These are phyloP conservation scores for Romanogobio albipinnatus DNA, from an alignment of 2,113 vertebrate genomes.

Conservation along the genomic window DNA sequence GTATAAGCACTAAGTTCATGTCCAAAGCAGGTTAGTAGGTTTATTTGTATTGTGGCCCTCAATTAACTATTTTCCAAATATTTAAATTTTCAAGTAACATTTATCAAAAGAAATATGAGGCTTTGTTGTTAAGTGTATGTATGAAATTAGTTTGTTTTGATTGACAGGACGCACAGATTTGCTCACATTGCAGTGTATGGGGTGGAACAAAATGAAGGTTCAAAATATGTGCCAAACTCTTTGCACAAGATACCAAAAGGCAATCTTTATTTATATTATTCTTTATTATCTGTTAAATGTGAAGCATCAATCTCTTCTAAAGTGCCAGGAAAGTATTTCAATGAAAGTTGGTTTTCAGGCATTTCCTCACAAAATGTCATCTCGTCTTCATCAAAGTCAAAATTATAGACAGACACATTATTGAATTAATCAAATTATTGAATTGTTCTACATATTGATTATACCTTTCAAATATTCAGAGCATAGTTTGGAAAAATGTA, in stretches of 20 bases:
- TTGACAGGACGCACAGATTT: constrained; percentile 4
- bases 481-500: neutral
- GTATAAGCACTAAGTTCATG: constrained; percentile 30
- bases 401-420: neutral
- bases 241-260: constrained; percentile 1
- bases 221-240: neutral
- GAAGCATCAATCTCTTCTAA: neutral
- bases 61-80: neutral
- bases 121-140: neutral
- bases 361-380: constrained; percentile 2
- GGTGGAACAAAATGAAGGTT: constrained; percentile 22
- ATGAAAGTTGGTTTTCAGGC: neutral
- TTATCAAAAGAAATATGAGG: neutral
- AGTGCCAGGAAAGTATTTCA: neutral
- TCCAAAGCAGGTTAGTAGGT: constrained; percentile 23
- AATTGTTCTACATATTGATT: neutral
- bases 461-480: neutral
- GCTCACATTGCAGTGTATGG: constrained; percentile 13
- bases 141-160: neutral
- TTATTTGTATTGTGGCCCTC: neutral
- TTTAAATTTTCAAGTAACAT: neutral
- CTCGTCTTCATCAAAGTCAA: neutral
- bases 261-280: neutral
- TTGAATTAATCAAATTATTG: neutral
- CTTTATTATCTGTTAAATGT: neutral